Percentiles rank a stretch among this genome's conserved stretches.
phyloP scores from a whole-genome alignment of 2,888 invertebrate species.

The Drosophila hawaiiensis region DNA sequence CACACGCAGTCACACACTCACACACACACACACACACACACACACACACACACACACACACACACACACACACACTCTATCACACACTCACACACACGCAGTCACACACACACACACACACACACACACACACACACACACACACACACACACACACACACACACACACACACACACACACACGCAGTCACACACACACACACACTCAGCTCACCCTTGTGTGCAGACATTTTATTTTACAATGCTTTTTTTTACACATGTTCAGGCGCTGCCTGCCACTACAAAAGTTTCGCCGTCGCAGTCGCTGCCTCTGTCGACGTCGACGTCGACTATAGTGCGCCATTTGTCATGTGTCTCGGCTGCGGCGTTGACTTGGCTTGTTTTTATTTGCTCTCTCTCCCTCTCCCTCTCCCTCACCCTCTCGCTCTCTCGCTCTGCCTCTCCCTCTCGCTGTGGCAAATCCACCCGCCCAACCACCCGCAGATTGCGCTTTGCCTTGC shows the following conservation, averaged over 20 bases:
- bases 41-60: slow-evolving; percentile 4
- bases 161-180: neutral
- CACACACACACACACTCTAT: slow-evolving; percentile 6
- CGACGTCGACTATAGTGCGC: slow-evolving; percentile 57
- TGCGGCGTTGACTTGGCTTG: slow-evolving; percentile 45
- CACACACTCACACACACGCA: slow-evolving; percentile 32
- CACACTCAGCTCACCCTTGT: slow-evolving; percentile 50
- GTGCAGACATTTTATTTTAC: slow-evolving; percentile 76
- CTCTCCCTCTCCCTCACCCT: slow-evolving; percentile 8
- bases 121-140: slow-evolving; percentile 3
- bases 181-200: neutral
- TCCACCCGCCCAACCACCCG: slow-evolving; percentile 23
- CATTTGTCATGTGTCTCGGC: slow-evolving; percentile 74
- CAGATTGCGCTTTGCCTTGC: neutral
- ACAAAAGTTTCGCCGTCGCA: slow-evolving; percentile 38
- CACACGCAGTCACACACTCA: neutral
- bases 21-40: neutral
- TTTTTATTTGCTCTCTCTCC: slow-evolving; percentile 60
- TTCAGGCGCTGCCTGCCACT: slow-evolving; percentile 16
- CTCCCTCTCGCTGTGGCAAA: neutral
- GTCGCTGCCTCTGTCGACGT: slow-evolving; percentile 14
- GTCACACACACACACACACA: neutral
- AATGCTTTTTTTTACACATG: slow-evolving; percentile 22
- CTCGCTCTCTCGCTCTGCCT: slow-evolving; percentile 22
- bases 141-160: neutral